Conservation (phyloP, 1,140 invertebrate genomes). For the Hylaeus anthracinus region DNA sequence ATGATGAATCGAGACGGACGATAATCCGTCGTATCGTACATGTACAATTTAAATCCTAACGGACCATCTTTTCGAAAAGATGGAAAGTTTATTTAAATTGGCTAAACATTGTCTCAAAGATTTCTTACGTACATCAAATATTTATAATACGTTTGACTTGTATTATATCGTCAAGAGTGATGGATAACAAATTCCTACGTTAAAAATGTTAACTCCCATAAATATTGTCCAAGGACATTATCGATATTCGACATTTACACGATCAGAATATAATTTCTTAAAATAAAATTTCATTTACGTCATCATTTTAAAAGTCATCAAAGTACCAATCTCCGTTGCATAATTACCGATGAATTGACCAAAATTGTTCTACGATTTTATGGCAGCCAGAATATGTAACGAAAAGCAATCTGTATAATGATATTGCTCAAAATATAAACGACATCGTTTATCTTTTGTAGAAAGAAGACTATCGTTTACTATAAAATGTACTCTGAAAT, state of each 20-base stretch:
- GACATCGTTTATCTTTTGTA: conserved; percentile 37
- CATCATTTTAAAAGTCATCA: conserved; percentile 30
- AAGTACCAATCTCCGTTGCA: conserved; percentile 36
- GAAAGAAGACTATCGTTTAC: conserved; percentile 41
- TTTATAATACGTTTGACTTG: conserved; percentile 10
- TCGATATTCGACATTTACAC: conserved; percentile 48
- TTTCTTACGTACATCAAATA: background rate
- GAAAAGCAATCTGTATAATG: conserved; percentile 20
- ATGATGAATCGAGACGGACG: conserved; percentile 7
- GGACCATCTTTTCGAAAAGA: background rate
- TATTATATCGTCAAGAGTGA: conserved; percentile 14
- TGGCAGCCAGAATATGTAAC: conserved; percentile 62
- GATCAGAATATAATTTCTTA: conserved; percentile 36
- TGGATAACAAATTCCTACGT: conserved; percentile 21
- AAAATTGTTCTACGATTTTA: conserved; percentile 52
- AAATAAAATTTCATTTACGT: conserved; percentile 52
- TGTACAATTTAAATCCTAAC: conserved; percentile 7
- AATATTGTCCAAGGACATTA: conserved; percentile 14
- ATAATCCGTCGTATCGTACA: background rate
- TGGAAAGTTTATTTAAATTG: conserved; percentile 5
- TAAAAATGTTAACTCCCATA: conserved; percentile 38
- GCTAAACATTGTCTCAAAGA: background rate
- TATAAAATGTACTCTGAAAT: conserved; percentile 55
- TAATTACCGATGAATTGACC: conserved; percentile 53
- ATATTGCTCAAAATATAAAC: conserved; percentile 50